Percentiles rank a stretch among this genome's conserved stretches.
phyloP scores from a whole-genome alignment of 1,140 invertebrate genomes.

The Bradysia coprophila region DNA sequence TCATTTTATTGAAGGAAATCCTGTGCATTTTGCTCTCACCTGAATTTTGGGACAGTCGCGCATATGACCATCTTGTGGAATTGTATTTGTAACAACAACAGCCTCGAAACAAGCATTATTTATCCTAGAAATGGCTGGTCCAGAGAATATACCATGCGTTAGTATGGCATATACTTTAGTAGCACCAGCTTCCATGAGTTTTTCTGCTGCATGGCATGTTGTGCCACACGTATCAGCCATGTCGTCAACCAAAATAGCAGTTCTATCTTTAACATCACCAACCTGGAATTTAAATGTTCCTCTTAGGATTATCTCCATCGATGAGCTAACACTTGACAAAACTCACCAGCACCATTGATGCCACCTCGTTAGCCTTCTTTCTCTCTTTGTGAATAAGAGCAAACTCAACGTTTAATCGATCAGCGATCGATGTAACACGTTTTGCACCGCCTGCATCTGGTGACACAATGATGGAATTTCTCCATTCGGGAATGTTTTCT shows the following conservation, averaged over 20 bases:
- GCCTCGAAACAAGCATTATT: conserved; percentile 93
- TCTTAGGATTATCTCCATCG: not conserved
- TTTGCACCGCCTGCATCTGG: conserved; percentile 98
- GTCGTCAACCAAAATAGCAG: conserved; percentile 95
- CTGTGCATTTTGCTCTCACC: too few relatives aligned
- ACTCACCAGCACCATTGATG: conserved; percentile 72
- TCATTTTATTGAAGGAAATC: too few relatives aligned
- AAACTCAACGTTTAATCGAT: conserved; percentile 93
- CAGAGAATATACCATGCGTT: conserved; percentile 96
- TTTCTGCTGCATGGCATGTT: conserved; percentile 93
- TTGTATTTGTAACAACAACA: conserved; percentile 99
- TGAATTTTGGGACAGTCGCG: conserved; percentile 88
- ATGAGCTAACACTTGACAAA: not conserved
- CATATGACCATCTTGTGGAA: conserved; percentile 94
- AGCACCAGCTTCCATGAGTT: conserved; percentile 89
- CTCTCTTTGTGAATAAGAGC: conserved; percentile 98
- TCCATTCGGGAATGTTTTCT: conserved; percentile 96
- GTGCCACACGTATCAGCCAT: conserved; percentile 99
- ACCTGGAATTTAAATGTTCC: conserved; percentile 27
- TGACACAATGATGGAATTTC: conserved; percentile 92
- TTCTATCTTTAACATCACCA: conserved; percentile 87
- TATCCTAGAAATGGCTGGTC: conserved; percentile 87
- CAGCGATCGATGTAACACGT: conserved; percentile 86
- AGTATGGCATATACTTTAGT: conserved; percentile 94
- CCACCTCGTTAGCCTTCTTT: conserved; percentile 94